Conservation (phyloP, 1,140 invertebrate species). For the Anastrepha ludens region DNA sequence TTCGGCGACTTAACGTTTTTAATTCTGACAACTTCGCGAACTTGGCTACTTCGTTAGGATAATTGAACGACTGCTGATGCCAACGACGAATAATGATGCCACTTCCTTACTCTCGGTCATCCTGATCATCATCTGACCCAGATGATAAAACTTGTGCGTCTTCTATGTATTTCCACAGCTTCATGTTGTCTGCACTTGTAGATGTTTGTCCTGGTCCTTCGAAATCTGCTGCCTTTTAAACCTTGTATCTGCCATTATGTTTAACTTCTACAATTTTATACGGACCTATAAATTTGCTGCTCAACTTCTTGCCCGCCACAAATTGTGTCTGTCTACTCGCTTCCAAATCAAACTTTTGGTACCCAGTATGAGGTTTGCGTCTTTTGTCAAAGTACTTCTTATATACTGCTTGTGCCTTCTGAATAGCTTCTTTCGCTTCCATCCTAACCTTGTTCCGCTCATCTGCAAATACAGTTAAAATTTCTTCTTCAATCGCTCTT, state of each 20-base stretch:
- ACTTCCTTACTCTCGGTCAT: no score
- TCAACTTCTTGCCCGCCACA: conserved; percentile 64
- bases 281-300: conserved; percentile 66
- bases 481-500: conserved; percentile 65
- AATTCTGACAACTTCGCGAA: no score
- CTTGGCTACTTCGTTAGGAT: no score
- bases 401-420: conserved; percentile 6
- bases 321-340: conserved; percentile 71
- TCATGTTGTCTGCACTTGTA: conserved; percentile 67
- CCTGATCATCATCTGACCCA: no score
- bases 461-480: conserved; percentile 51
- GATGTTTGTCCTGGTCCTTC: conserved; percentile 62
- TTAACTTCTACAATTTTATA: conserved; percentile 63
- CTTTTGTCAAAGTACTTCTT: conserved; percentile 55
- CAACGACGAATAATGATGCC: no score
- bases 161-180: conserved; percentile 59
- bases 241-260: conserved; percentile 63
- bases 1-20: no score
- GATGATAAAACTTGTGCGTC: no score
- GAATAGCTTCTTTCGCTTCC: conserved; percentile 57
- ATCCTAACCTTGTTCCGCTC: conserved; percentile 54
- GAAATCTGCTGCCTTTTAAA: conserved; percentile 59
- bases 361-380: conserved; percentile 61
- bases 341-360: conserved; percentile 67
- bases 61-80: no score